Percentiles rank a stretch among this genome's conserved stretches.
These are phyloP conservation scores for Garrulus glandarius DNA, from an alignment of 2,797 vertebrate species.

Conservation along the genomic window DNA sequence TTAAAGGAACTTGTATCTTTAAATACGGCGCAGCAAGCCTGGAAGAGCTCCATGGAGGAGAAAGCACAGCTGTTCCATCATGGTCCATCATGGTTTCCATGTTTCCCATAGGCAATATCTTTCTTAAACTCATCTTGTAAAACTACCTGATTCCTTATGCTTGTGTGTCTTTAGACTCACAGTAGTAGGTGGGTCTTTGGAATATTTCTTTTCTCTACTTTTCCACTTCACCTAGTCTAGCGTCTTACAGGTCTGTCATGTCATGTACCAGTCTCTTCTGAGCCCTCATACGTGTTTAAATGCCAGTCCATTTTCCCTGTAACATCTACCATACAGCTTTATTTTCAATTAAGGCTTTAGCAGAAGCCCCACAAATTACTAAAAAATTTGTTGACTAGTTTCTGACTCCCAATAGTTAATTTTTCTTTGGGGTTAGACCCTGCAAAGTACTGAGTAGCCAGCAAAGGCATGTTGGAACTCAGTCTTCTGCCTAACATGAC, in stretches of 20 bases:
- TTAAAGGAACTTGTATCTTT: conserved; percentile 55
- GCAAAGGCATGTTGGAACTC: background rate
- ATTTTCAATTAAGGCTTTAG: background rate
- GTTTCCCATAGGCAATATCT: conserved; percentile 32
- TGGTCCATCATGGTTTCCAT: conserved; percentile 10
- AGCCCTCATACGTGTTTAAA: background rate
- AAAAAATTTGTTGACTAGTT: background rate
- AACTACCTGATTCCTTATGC: conserved; percentile 54
- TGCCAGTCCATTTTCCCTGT: background rate
- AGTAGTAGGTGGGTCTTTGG: background rate
- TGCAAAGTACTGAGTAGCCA: background rate
- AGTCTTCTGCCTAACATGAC: background rate
- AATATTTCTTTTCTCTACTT: background rate
- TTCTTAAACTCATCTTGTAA: conserved; percentile 50
- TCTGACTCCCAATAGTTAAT: background rate
- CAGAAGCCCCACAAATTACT: background rate
- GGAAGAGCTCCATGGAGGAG: conserved; percentile 4
- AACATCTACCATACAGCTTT: background rate
- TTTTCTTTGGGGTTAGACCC: background rate
- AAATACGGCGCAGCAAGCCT: background rate
- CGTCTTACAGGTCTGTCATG: background rate
- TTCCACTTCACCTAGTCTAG: background rate
- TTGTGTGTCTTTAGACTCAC: background rate
- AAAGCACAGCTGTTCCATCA: conserved; percentile 57
- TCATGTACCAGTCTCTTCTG: background rate